Conservation (phyloP, 2,797 vertebrate species). For the Acanthurus tractus region DNA sequence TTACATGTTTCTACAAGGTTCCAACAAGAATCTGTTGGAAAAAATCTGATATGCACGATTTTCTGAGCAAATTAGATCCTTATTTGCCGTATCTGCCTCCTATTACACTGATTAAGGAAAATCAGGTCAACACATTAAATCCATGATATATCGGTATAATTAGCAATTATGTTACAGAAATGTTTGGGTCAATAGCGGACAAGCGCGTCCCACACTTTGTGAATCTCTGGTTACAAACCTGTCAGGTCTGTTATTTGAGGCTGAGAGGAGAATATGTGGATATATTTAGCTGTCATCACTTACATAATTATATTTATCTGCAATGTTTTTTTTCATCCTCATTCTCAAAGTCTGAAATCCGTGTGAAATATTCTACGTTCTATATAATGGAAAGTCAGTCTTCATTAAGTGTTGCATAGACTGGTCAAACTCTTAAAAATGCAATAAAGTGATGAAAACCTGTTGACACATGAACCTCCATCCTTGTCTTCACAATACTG, state of each 20-base stretch:
- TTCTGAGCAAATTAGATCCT: conserved; percentile 23
- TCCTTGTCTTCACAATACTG: neutral
- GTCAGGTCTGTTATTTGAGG: conserved; percentile 59
- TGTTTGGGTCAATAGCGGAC: conserved; percentile 44
- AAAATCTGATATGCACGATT: conserved; percentile 6
- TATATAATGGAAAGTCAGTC: conserved; percentile 37
- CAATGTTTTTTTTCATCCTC: conserved; percentile 22
- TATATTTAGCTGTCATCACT: conserved; percentile 52
- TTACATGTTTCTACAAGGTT: neutral
- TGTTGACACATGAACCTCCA: conserved; percentile 31
- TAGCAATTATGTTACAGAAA: conserved; percentile 59
- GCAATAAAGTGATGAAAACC: conserved; percentile 43
- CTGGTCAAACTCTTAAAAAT: conserved; percentile 26
- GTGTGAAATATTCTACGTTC: conserved; percentile 17
- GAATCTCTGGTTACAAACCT: conserved; percentile 57
- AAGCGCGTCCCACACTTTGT: conserved; percentile 45
- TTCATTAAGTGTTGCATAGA: conserved; percentile 36
- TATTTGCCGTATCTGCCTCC: conserved; percentile 39
- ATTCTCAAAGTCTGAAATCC: conserved; percentile 42
- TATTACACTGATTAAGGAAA: conserved; percentile 45
- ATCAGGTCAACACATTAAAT: conserved; percentile 55
- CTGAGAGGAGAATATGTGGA: conserved; percentile 33
- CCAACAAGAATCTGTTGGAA: conserved; percentile 12
- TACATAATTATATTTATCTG: conserved; percentile 57
- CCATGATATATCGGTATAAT: conserved; percentile 55